Percentiles rank a stretch among this genome's conserved stretches.
phyloP scores from a whole-genome alignment of 2,888 invertebrate genomes.

The Drosophila neutralis region DNA sequence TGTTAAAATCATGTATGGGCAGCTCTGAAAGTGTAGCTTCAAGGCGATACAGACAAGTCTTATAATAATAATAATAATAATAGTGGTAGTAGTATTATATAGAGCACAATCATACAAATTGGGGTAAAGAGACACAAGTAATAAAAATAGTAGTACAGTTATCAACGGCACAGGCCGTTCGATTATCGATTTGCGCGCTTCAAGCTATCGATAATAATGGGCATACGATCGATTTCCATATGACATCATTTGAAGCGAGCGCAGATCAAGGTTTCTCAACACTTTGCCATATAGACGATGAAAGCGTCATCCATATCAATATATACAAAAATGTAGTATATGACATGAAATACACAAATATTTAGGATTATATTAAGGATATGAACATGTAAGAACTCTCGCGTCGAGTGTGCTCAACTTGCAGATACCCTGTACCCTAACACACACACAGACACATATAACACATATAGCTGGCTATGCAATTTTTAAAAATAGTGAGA shows the following conservation, averaged over 20 bases:
- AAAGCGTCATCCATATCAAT: conserved; percentile 38
- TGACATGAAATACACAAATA: conserved; percentile 17
- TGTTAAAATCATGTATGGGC: conserved; percentile 23
- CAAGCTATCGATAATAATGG: conserved; percentile 1
- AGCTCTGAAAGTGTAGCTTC: conserved; percentile 30
- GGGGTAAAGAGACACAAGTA: conserved; percentile 2
- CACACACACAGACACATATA: not conserved
- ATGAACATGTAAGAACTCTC: not conserved
- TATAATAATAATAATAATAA: conserved; percentile 7
- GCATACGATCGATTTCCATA: not conserved
- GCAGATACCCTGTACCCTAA: conserved; percentile 15
- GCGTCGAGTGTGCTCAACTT: conserved; percentile 7
- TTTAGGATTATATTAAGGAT: conserved; percentile 10
- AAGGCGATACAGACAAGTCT: conserved; percentile 20
- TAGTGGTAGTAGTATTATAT: conserved; percentile 9
- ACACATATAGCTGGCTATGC: not conserved
- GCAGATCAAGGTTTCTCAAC: not conserved
- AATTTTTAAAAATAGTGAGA: not conserved
- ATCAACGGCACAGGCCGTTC: conserved; percentile 30
- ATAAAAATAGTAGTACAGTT: conserved; percentile 14
- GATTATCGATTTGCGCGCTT: conserved; percentile 18
- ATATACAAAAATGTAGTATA: conserved; percentile 33
- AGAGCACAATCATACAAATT: conserved; percentile 49
- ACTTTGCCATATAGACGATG: conserved; percentile 30
- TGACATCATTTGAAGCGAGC: conserved; percentile 18